phyloP scores from a whole-genome alignment of 2,113 vertebrate genomes.

The Equus quagga region DNA sequence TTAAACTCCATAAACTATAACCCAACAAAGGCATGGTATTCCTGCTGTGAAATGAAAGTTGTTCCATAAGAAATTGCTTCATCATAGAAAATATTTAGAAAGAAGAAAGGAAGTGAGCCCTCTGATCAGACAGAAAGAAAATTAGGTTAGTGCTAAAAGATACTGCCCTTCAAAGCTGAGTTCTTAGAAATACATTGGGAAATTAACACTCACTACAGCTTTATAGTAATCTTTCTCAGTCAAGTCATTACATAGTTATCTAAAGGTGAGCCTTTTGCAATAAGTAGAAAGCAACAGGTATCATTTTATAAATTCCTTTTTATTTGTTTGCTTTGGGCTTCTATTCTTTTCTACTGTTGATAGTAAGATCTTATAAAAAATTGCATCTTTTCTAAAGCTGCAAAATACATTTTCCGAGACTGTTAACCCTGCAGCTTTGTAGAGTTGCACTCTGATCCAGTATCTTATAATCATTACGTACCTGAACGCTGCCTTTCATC shows the following conservation, averaged over 20 bases:
- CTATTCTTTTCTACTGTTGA: conserved; percentile 60
- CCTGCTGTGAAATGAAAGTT: not conserved
- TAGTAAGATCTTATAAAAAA: conserved; percentile 68
- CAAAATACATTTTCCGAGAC: conserved; percentile 78
- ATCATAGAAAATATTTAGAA: conserved; percentile 17
- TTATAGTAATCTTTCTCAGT: not conserved
- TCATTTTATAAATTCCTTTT: conserved; percentile 17
- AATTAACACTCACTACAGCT: not conserved
- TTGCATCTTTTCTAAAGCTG: conserved; percentile 70
- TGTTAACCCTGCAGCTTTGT: conserved; percentile 82
- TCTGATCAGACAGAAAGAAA: not conserved
- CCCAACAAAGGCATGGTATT: not conserved
- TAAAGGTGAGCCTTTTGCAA: not conserved
- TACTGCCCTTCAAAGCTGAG: not conserved
- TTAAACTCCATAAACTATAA: conserved; percentile 45
- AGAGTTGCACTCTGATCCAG: conserved; percentile 70
- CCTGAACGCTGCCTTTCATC: conserved; percentile 76
- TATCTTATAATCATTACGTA: conserved; percentile 84
- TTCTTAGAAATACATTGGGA: not conserved
- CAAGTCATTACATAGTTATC: not conserved
- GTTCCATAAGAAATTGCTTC: conserved; percentile 11
- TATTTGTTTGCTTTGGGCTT: conserved; percentile 53
- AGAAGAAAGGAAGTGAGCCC: not conserved
- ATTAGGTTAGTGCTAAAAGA: not conserved
- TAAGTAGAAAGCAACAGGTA: conserved; percentile 4